Evolutionary conservation across 1,140 invertebrate species (phyloP).

Genomic region (Anastatus disparis): DNA sequence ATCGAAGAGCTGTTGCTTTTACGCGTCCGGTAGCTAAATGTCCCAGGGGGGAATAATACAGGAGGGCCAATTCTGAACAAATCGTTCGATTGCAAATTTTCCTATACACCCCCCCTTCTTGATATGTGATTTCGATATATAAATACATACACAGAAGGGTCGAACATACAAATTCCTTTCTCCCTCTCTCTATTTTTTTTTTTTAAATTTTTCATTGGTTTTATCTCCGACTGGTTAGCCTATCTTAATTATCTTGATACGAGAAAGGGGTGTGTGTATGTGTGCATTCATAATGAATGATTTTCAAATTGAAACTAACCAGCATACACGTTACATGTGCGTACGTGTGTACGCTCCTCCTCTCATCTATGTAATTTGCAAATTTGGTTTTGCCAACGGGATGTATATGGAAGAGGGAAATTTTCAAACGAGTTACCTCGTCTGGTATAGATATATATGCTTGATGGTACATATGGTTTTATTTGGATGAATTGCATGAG

Average conservation of each 20-base stretch:
- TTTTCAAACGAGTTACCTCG: no score
- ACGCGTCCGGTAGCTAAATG: not conserved
- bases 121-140: slow-evolving; percentile 3
- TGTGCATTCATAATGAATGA: not conserved
- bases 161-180: not conserved
- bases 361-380: not conserved
- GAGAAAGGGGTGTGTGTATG: not conserved
- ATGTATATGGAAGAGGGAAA: no score
- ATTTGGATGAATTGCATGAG: no score
- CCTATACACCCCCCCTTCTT: not conserved
- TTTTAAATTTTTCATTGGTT: not conserved
- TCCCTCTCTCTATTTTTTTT: not conserved
- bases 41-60: not conserved
- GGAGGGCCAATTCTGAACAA: slow-evolving; percentile 14
- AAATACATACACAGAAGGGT: not conserved
- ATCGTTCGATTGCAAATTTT: slow-evolving; percentile 20
- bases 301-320: not conserved
- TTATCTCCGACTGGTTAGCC: not conserved
- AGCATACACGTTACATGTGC: no score
- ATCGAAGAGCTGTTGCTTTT: not conserved
- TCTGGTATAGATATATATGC: no score
- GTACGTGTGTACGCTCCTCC: not conserved
- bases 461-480: no score
- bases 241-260: slow-evolving; percentile 2
- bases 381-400: not conserved